Percentiles rank a stretch among this genome's conserved stretches.
phyloP scores from a whole-genome alignment of 1,140 invertebrate species.

The Aphelinus atriplicis region DNA sequence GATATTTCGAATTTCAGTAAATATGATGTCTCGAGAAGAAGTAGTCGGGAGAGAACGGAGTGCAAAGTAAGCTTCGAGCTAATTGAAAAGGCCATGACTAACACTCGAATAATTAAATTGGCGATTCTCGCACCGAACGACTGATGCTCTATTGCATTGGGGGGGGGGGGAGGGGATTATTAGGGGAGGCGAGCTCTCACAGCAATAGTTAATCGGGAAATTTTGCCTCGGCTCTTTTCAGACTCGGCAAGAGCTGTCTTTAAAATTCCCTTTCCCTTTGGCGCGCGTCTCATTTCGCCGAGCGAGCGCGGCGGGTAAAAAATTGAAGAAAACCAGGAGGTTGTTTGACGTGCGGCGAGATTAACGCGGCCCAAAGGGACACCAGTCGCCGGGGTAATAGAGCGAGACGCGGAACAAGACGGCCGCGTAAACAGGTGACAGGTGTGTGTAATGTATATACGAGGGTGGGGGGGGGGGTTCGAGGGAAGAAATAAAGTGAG shows the following conservation, averaged over 20 bases:
- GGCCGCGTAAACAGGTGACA: neutral
- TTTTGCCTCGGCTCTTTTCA: too few relatives aligned
- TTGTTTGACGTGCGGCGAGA: slow-evolving; percentile 14
- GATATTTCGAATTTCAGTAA: too few relatives aligned
- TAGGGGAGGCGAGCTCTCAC: too few relatives aligned
- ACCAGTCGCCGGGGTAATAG: slow-evolving; percentile 4
- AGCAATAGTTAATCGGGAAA: too few relatives aligned
- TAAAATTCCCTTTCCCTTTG: slow-evolving; percentile 16
- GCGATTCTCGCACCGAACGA: too few relatives aligned
- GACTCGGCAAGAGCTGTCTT: neutral
- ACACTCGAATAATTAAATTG: too few relatives aligned
- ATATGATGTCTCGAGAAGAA: too few relatives aligned
- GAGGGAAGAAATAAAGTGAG: neutral
- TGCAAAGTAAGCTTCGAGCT: too few relatives aligned
- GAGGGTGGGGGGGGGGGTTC: neutral
- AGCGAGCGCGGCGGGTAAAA: neutral
- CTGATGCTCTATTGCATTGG: too few relatives aligned
- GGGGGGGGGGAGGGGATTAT: too few relatives aligned
- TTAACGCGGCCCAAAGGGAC: slow-evolving; percentile 12
- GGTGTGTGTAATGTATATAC: neutral
- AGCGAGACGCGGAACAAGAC: slow-evolving; percentile 2
- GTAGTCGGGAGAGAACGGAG: too few relatives aligned
- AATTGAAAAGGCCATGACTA: too few relatives aligned
- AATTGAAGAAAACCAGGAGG: neutral
- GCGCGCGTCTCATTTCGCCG: slow-evolving; percentile 6